These are phyloP conservation scores for Leucophenga maculata DNA, from an alignment of 2,888 invertebrate species.

Conservation along the genomic window DNA sequence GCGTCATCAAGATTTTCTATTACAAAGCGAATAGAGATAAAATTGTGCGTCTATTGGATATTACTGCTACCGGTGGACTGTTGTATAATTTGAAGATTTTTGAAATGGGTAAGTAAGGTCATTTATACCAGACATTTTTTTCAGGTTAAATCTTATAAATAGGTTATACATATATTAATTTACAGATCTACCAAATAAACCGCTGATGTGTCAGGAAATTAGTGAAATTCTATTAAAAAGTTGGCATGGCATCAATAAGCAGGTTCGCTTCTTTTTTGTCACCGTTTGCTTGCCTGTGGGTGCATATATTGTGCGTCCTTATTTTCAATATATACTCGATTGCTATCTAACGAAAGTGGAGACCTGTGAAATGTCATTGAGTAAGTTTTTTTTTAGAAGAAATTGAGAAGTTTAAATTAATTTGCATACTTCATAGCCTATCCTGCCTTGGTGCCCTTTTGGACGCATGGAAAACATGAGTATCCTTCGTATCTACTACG, in stretches of 20 bases:
- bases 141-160: too few relatives aligned
- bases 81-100: conserved; percentile 48
- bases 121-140: too few relatives aligned
- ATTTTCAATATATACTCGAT: conserved; percentile 54
- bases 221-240: conserved; percentile 42
- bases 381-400: too few relatives aligned
- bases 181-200: conserved; percentile 42
- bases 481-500: conserved; percentile 50
- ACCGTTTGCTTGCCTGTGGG: conserved; percentile 53
- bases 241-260: conserved; percentile 47
- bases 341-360: conserved; percentile 44
- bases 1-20: conserved; percentile 51
- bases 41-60: conserved; percentile 37
- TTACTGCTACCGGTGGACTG: conserved; percentile 46
- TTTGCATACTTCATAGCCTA: conserved; percentile 41
- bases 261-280: conserved; percentile 56
- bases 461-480: conserved; percentile 44
- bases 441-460: conserved; percentile 48
- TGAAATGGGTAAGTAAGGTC: conserved; percentile 47
- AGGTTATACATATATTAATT: too few relatives aligned
- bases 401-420: too few relatives aligned
- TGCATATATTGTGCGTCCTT: conserved; percentile 50
- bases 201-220: conserved; percentile 33
- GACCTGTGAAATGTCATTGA: conserved; percentile 50
- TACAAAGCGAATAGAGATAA: conserved; percentile 37